A percentile compares a stretch with the other conserved stretches of the same genome.
Conservation (phyloP, 2,113 vertebrate genomes). For the Clarias gariepinus region DNA sequence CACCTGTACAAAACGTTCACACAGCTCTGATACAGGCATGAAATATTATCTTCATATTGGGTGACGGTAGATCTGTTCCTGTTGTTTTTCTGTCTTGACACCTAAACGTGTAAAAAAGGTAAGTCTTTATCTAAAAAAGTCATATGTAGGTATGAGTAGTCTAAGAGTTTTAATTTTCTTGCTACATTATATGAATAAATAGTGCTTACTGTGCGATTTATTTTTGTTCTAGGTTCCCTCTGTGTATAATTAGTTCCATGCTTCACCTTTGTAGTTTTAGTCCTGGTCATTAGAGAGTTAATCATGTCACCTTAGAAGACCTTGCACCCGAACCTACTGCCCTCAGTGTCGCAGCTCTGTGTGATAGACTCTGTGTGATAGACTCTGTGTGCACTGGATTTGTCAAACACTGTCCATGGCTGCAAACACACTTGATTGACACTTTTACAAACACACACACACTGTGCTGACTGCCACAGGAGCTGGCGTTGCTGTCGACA, state of each 20-base stretch:
- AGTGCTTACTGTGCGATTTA: background rate
- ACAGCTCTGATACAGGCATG: background rate
- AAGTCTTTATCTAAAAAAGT: background rate
- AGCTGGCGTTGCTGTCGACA: constrained; percentile 36
- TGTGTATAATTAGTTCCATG: background rate
- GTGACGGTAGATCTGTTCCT: background rate
- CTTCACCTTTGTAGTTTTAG: background rate
- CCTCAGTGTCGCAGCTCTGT: constrained; percentile 61
- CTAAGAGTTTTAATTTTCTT: background rate
- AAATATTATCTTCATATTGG: background rate
- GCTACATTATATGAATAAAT: background rate
- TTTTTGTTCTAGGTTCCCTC: background rate
- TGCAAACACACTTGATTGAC: constrained; percentile 56
- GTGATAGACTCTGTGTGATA: constrained; percentile 51
- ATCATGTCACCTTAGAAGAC: constrained; percentile 56
- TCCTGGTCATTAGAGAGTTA: constrained; percentile 35
- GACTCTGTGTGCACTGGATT: constrained; percentile 50
- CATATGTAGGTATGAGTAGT: background rate
- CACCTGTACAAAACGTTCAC: background rate
- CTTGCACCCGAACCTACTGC: constrained; percentile 62
- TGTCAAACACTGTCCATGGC: constrained; percentile 64
- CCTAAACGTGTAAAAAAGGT: background rate
- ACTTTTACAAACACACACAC: constrained; percentile 45
- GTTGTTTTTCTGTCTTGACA: background rate
- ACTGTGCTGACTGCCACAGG: constrained; percentile 42